phyloP scores from a whole-genome alignment of 2,797 vertebrate genomes.

The Sebastes wilsoni region DNA sequence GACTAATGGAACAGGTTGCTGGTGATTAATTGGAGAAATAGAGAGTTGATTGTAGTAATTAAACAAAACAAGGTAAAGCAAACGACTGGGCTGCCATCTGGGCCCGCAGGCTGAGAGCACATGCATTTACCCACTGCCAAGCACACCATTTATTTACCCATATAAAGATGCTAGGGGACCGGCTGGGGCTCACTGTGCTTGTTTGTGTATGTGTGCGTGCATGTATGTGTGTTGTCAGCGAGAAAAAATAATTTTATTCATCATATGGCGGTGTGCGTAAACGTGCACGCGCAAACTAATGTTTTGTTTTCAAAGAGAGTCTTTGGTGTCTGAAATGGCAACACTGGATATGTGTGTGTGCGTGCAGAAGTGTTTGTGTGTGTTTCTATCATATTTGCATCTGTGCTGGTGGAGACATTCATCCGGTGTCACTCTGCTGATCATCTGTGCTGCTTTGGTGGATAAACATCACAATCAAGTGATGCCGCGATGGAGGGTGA shows the following conservation, averaged over 20 bases:
- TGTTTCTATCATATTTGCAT: constrained; percentile 53
- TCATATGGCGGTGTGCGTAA: constrained; percentile 11
- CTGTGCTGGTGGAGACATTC: constrained; percentile 46
- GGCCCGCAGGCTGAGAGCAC: constrained; percentile 90
- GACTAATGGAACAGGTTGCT: constrained; percentile 96
- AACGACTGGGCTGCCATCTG: constrained; percentile 95
- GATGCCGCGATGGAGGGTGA: constrained; percentile 40
- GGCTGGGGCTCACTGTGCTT: constrained; percentile 56
- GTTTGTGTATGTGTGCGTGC: constrained; percentile 32
- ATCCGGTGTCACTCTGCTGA: constrained; percentile 55
- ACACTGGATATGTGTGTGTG: background rate
- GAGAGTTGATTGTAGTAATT: constrained; percentile 99
- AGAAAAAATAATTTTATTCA: constrained; percentile 36
- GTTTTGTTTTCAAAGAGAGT: constrained; percentile 35
- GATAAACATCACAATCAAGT: constrained; percentile 68
- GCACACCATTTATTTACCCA: constrained; percentile 90
- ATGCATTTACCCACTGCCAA: constrained; percentile 92
- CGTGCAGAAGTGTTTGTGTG: background rate
- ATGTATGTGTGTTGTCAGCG: constrained; percentile 14
- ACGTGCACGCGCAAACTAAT: constrained; percentile 25
- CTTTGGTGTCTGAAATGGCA: constrained; percentile 12
- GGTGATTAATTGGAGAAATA: constrained; percentile 99
- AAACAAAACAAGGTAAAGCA: constrained; percentile 99
- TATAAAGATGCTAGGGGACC: constrained; percentile 86
- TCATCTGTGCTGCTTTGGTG: constrained; percentile 63